Evolutionary conservation across 2,888 invertebrate species (phyloP).

Genomic region (Clunio marinus): DNA sequence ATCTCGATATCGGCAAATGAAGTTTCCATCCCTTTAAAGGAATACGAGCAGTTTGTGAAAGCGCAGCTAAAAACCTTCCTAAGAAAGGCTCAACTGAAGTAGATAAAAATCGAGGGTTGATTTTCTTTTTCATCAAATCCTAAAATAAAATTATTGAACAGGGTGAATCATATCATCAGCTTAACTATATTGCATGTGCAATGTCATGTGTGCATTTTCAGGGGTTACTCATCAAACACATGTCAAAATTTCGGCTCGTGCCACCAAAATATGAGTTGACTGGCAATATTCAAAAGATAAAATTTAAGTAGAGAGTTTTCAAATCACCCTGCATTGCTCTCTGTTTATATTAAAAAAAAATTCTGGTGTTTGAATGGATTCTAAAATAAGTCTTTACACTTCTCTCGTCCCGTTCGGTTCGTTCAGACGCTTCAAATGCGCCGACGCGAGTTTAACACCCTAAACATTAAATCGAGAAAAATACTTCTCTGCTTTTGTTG

Average conservation of each 20-base stretch:
- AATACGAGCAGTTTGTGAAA: neutral
- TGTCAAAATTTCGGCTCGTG: neutral
- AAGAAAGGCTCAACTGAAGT: constrained; percentile 15
- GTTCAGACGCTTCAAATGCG: constrained; percentile 21
- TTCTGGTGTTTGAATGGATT: too few species aligned
- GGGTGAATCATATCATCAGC: constrained; percentile 31
- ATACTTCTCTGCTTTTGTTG: constrained; percentile 13
- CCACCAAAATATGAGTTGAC: neutral
- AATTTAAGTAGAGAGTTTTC: neutral
- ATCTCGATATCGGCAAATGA: neutral
- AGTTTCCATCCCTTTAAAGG: neutral
- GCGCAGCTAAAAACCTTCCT: neutral
- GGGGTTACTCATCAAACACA: neutral
- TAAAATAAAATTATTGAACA: constrained; percentile 22
- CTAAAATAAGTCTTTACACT: too few species aligned
- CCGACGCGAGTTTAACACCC: constrained; percentile 31
- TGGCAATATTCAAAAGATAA: too few species aligned
- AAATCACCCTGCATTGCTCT: neutral
- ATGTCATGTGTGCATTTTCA: neutral
- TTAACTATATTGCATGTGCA: neutral
- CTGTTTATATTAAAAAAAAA: too few species aligned
- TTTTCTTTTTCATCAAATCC: neutral
- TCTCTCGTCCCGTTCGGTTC: neutral
- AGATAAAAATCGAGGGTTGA: constrained; percentile 6
- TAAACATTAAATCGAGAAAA: neutral